Base-by-base conservation (phyloP, 1,140 invertebrate genomes). In the Drosophila trapezifrons region DNA sequence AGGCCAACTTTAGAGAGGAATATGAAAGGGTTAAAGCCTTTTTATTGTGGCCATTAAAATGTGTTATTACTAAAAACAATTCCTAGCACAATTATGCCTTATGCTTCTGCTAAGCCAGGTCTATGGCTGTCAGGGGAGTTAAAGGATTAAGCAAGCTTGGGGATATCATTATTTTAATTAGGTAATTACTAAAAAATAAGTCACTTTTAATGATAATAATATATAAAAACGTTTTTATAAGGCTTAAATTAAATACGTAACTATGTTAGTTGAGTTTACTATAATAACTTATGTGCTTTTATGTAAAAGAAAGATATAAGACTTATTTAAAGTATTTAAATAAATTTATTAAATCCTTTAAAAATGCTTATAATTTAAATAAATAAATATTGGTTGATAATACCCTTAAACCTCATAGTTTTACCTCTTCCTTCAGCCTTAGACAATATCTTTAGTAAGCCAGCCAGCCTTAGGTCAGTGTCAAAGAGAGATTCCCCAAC, bases 381-480 rank as follows among this genome's bases (percentile, higher is more conserved):
- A 20, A 5, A 15, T 20, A 2, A 15, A 10, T 58, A 47, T 20
- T 47, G 22, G 0, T 32, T 10, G 0, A 10, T 12, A 9, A 18
- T 13, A 35, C 20, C 10, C 5, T 13, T 29, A 12, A 29, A 29
- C 10, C 5, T 13, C 17, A 18, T 32, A 32, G 17, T 32, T 20
- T n/a, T 27, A 9, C 18, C 22, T 25, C 54, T 13, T 10, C n/a
- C 40, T 20, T 25, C 22, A 35, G 52, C 64, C 78, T 69, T 2
- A 59, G 82, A 78, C 82, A 79, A 87, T 72, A 86, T 62, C 58
- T 70, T 63, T 42, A 29, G 35, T 25, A 15, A 57, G 18, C 32
- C 20, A 7, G 29, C 17, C 18, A n/a, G 18, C 51, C 62, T 72
- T 77, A 89, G 84, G 84, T 87, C 83, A 87, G 83, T 80, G 49